Evolutionary conservation across 1,140 invertebrate genomes (phyloP).

Genomic region (Rhizoglyphus robini): DNA sequence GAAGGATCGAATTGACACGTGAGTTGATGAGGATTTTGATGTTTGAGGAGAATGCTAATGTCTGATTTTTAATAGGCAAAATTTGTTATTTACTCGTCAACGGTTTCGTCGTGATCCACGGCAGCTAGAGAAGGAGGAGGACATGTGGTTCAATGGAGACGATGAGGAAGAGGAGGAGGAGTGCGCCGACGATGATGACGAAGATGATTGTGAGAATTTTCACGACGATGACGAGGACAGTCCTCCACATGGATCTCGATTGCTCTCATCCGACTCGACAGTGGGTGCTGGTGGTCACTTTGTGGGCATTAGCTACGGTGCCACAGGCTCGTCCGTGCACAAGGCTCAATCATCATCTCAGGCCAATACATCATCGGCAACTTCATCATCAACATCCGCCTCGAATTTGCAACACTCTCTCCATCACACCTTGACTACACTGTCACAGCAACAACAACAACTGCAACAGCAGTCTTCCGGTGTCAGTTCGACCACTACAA

Average conservation of each 20-base stretch:
- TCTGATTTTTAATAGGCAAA: background rate
- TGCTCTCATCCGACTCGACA: background rate
- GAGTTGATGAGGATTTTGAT: constrained; percentile 49
- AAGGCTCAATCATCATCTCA: background rate
- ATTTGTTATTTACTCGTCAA: background rate
- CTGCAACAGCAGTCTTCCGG: too few species aligned
- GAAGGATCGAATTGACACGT: constrained; percentile 48
- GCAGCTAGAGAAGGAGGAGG: constrained; percentile 89
- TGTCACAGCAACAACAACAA: background rate
- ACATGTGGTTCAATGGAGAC: constrained; percentile 97
- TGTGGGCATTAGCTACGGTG: background rate
- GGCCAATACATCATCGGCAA: background rate
- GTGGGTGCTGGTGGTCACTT: background rate
- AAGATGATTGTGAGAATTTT: background rate
- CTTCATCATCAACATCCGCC: background rate
- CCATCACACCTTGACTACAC: background rate
- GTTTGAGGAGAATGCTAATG: background rate
- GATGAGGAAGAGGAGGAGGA: constrained; percentile 67
- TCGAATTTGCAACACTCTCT: background rate
- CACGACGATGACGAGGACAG: background rate
- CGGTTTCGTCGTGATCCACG: constrained; percentile 60
- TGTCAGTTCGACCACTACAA: background rate
- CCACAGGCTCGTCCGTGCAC: too few species aligned
- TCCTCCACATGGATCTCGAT: background rate
- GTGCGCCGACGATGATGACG: background rate